Percentiles rank a stretch among this genome's conserved stretches.
phyloP scores from a whole-genome alignment of 1,140 invertebrate species.

The Capitella teleta region DNA sequence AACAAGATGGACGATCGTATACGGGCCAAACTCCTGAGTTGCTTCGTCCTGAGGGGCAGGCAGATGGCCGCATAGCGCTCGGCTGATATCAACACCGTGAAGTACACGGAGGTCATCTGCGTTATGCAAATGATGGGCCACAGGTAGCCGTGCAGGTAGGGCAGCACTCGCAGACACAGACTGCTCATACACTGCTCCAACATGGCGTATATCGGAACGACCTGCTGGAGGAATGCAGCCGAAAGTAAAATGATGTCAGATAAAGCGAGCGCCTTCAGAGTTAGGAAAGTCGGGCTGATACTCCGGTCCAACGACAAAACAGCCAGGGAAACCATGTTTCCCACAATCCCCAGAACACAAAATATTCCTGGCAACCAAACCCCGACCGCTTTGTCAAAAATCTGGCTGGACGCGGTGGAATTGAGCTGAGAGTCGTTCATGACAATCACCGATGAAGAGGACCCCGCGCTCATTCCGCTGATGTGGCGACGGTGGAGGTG shows the following conservation, averaged over 20 bases:
- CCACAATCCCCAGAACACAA: conserved; percentile 9
- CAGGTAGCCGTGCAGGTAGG: background rate
- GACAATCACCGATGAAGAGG: no score
- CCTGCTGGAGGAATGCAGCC: conserved; percentile 6
- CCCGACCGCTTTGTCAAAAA: conserved; percentile 10
- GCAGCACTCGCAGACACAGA: background rate
- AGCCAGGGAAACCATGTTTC: conserved; percentile 7
- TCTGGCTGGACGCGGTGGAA: no score
- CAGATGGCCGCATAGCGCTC: conserved; percentile 8
- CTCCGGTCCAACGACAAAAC: conserved; percentile 1
- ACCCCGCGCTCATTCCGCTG: no score
- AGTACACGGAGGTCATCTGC: conserved; percentile 10
- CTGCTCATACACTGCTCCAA: background rate
- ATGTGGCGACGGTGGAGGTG: no score
- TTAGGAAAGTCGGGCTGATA: conserved; percentile 1
- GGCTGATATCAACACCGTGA: conserved; percentile 3
- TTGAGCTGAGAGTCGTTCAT: no score
- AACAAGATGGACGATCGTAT: background rate
- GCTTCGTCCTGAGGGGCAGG: background rate
- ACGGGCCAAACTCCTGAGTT: background rate
- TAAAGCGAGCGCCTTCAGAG: conserved; percentile 9
- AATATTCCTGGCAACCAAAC: conserved; percentile 8
- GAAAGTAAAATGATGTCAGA: conserved; percentile 6
- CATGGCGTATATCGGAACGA: background rate
- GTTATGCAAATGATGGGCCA: conserved; percentile 5